phyloP scores from a whole-genome alignment of 2,113 vertebrate genomes.

The Phalacrocorax pelagicus region DNA sequence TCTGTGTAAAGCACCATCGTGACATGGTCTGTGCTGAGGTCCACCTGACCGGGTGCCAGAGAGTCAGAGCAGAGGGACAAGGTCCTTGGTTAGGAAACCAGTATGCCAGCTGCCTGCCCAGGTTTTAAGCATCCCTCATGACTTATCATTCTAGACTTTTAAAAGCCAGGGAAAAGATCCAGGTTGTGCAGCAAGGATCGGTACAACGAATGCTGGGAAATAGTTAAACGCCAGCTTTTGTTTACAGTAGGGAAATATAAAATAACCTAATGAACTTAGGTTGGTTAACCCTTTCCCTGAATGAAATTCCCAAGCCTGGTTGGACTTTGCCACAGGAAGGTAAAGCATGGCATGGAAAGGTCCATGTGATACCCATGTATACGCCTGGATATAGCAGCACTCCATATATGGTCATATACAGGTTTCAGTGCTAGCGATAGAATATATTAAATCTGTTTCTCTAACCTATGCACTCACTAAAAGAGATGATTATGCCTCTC shows the following conservation, averaged over 20 bases:
- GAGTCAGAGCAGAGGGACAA: not conserved
- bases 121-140: not conserved
- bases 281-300: not conserved
- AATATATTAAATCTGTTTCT: not conserved
- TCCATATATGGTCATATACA: rapidly evolving
- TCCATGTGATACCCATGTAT: not conserved
- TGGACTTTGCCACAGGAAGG: not conserved
- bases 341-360: not conserved
- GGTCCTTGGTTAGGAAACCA: not conserved
- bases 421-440: not conserved
- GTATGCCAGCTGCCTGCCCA: not conserved
- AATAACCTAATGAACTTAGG: not conserved
- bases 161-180: not conserved
- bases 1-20: not conserved
- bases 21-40: not conserved
- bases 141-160: not conserved
- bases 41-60: not conserved
- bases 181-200: not conserved
- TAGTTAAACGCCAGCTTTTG: not conserved
- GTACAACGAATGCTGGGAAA: not conserved
- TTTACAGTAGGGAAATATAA: not conserved
- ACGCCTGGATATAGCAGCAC: not conserved
- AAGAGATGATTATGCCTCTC: not conserved
- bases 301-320: not conserved
- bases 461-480: not conserved